Conservation (phyloP, 30 jellyfish, hydroid and myxozoan genomes). For the Turritopsis dohrnii region DNA sequence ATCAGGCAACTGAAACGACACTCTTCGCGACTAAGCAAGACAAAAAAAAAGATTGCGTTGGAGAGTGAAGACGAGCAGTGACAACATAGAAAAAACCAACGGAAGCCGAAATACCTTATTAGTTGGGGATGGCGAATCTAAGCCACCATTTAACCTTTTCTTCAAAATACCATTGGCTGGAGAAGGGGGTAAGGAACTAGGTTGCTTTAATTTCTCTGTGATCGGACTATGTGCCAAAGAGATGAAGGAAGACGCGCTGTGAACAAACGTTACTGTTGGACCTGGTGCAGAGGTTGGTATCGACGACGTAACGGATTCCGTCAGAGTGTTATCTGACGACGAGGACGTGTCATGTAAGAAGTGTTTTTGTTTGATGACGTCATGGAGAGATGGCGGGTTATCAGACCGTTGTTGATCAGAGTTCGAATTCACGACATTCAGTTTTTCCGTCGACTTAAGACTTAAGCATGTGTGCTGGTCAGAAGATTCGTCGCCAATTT, state of each 20-base stretch:
- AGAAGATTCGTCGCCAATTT: background rate
- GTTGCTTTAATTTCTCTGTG: background rate
- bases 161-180: conserved; percentile 79
- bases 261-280: background rate
- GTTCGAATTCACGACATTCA: background rate
- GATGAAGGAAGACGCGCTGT: background rate
- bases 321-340: background rate
- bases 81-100: background rate
- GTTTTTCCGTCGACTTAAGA: background rate
- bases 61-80: background rate
- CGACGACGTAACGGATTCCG: background rate
- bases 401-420: background rate
- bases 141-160: conserved; percentile 36
- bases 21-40: conserved; percentile 27
- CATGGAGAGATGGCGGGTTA: background rate
- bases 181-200: conserved; percentile 25
- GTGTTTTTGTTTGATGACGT: background rate
- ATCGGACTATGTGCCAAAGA: background rate
- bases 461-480: background rate
- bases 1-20: conserved; percentile 32
- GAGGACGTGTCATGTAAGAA: background rate
- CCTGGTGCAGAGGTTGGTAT: background rate
- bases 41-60: background rate
- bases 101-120: background rate
- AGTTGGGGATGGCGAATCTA: conserved; percentile 67